Evolutionary conservation across 2,113 vertebrate species (phyloP).

Genomic region (Callocephalon fimbriatum): DNA sequence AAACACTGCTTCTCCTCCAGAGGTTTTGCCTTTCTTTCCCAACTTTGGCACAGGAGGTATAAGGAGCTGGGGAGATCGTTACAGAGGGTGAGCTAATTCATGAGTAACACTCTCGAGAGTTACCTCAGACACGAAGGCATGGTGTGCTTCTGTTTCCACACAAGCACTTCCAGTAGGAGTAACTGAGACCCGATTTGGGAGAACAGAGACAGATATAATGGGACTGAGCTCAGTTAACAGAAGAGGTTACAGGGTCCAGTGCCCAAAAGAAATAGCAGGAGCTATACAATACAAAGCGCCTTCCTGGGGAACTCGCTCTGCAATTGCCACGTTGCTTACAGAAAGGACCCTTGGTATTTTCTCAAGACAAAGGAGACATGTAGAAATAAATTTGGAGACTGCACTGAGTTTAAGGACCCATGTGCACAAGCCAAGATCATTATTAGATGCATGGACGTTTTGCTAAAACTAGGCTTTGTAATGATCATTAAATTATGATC

Average conservation of each 20-base stretch:
- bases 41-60: neutral
- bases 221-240: neutral
- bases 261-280: accelerated
- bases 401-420: neutral
- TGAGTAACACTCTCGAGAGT: neutral
- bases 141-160: neutral
- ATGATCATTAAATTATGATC: neutral
- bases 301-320: neutral
- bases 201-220: neutral
- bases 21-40: neutral
- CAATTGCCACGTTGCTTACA: neutral
- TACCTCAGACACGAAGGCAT: neutral
- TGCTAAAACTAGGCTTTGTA: neutral
- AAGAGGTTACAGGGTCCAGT: neutral
- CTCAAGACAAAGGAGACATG: neutral
- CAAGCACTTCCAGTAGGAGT: neutral
- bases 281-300: neutral
- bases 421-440: neutral
- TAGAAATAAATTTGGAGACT: neutral
- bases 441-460: neutral
- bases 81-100: neutral
- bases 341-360: neutral
- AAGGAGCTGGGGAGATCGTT: neutral
- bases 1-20: neutral
- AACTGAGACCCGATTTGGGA: neutral